These are phyloP conservation scores for Listronotus oregonensis DNA, from an alignment of 1,140 invertebrate species.

Conservation along the genomic window DNA sequence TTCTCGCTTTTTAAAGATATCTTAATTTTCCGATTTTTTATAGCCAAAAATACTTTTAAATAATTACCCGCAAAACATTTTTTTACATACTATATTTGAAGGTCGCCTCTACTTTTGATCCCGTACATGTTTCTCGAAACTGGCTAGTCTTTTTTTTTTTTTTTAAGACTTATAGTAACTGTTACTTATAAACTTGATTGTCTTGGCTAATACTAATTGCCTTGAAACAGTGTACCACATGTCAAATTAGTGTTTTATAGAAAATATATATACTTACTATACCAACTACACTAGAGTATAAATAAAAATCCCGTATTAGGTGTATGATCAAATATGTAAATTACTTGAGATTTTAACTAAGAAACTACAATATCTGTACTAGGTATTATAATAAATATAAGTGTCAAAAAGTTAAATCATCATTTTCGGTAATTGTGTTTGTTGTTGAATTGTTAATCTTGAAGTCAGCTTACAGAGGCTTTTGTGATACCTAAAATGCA, in stretches of 20 bases:
- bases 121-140: slow-evolving; percentile 1
- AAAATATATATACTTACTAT: slow-evolving; percentile 12
- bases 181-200: not conserved
- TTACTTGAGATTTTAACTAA: slow-evolving; percentile 23
- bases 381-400: slow-evolving; percentile 18
- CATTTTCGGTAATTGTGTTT: slow-evolving; percentile 6
- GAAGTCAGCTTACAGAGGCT: too few relatives aligned
- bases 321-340: slow-evolving; percentile 32
- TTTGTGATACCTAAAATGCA: too few relatives aligned
- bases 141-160: not conserved
- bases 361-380: slow-evolving; percentile 16
- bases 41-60: too few relatives aligned
- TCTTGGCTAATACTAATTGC: slow-evolving; percentile 25
- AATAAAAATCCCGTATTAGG: slow-evolving; percentile 22
- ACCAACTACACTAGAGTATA: slow-evolving; percentile 10
- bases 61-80: too few relatives aligned
- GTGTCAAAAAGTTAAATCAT: slow-evolving; percentile 4
- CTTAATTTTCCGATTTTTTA: too few relatives aligned
- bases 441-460: not conserved
- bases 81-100: too few relatives aligned
- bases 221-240: slow-evolving; percentile 30
- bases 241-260: slow-evolving; percentile 36
- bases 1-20: too few relatives aligned
- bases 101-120: too few relatives aligned
- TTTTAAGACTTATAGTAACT: slow-evolving; percentile 14